phyloP scores from a whole-genome alignment of 2,888 invertebrate genomes.

The Heliconius erato region DNA sequence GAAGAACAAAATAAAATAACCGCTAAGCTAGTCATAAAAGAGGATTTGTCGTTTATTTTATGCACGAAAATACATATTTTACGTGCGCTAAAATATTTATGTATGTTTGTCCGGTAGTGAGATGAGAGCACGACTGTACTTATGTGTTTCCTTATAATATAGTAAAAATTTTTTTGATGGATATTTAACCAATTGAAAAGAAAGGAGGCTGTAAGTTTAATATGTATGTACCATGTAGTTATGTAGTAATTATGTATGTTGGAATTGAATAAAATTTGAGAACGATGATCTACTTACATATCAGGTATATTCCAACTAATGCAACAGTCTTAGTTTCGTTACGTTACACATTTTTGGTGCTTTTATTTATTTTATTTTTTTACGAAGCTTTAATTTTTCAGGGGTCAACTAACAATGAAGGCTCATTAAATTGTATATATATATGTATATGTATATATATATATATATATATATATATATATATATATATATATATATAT shows the following conservation, averaged over 20 bases:
- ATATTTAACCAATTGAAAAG: background rate
- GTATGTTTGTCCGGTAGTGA: background rate
- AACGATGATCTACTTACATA: no score
- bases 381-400: background rate
- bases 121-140: background rate
- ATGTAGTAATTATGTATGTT: background rate
- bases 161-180: background rate
- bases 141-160: background rate
- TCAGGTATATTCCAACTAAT: background rate
- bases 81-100: background rate
- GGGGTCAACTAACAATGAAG: conserved; percentile 23
- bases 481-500: no score
- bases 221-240: background rate
- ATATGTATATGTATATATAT: no score
- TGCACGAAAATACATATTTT: conserved; percentile 15
- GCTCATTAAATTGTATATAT: conserved; percentile 34
- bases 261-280: no score
- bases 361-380: background rate
- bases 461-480: no score
- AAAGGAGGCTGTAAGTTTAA: background rate
- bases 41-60: conserved; percentile 8
- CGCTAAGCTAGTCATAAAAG: conserved; percentile 9
- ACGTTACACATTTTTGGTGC: background rate
- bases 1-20: conserved; percentile 9
- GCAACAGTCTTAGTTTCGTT: background rate